Percentiles rank a stretch among this genome's conserved stretches.
Conservation (phyloP, 2,888 invertebrate species). For the Drosophila antonietae region DNA sequence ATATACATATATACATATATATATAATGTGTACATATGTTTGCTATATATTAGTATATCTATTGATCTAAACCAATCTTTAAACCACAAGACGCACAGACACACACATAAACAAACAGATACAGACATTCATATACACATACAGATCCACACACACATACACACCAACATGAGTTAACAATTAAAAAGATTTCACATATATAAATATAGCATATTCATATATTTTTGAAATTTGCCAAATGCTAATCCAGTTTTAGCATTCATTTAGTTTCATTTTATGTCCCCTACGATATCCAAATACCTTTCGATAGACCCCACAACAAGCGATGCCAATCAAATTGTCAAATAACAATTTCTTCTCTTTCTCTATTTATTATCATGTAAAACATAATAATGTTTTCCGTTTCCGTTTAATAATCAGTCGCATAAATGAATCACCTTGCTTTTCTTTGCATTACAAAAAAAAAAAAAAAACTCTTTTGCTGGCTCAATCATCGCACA, state of each 20-base stretch:
- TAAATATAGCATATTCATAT: not conserved
- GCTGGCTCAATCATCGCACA: constrained; percentile 9
- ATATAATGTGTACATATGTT: constrained; percentile 25
- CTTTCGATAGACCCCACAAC: constrained; percentile 31
- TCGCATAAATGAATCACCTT: constrained; percentile 81
- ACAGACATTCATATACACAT: not conserved
- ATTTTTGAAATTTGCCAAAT: constrained; percentile 8
- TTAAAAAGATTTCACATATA: constrained; percentile 5
- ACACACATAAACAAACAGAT: not conserved
- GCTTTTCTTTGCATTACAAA: constrained; percentile 51
- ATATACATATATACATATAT: constrained; percentile 6
- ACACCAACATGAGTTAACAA: not conserved
- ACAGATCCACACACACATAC: not conserved
- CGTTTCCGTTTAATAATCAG: constrained; percentile 69
- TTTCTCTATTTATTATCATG: constrained; percentile 46
- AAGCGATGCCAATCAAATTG: constrained; percentile 41
- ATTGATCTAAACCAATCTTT: constrained; percentile 45
- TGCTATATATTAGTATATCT: constrained; percentile 38
- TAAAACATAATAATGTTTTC: constrained; percentile 58
- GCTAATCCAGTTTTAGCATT: constrained; percentile 7
- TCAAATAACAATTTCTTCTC: constrained; percentile 31
- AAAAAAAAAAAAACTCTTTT: not conserved
- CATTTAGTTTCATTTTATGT: constrained; percentile 6
- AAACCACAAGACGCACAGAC: constrained; percentile 50
- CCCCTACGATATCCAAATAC: constrained; percentile 59